Evolutionary conservation across 2,888 invertebrate species (phyloP), one percentile per base, ranked within the genome.

Genomic region (Cinara cedri): DNA sequence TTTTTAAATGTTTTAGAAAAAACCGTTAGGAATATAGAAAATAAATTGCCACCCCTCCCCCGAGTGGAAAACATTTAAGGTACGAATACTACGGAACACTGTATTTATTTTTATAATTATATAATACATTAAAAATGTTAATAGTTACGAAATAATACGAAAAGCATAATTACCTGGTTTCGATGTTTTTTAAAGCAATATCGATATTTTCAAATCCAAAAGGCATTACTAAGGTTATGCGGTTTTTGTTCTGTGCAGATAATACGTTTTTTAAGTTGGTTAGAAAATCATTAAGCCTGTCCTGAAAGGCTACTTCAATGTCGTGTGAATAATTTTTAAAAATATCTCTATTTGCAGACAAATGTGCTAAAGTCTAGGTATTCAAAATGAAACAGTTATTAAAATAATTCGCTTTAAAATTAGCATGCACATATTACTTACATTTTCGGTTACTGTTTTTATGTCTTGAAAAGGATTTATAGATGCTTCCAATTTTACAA

Each of bases 401-500:
- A 16, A 1, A 62, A 34, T 3, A 16, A 60, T 14, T 4, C 34
- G 13, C 44, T 44, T 1, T 11, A 42, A 13, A 19, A 26, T 21
- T 1, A 26, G 10, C 34, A 34, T 34, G 21, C 11, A 0, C 4
- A 1, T 34, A 0, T 34, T 51, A 63, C 81, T 81, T 83, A 87
- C 87, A 84, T 92, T 90, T 83, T 93, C 92, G 1, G 92, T 89
- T 82, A 93, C 86, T 3, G 90, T 87, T 8, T 90, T 88, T 9
- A 93, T 85, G 84, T 93, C 92, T 83, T 91, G 90, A 11, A 93
- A 86, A 0, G 92, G 90, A 84, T 90, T 91, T 1, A 90, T 88
- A 1, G 92, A 89, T 84, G 93, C 87, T 84, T 93, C 93, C 0
- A 94, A 94, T 72, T 91, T 88, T 82, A 90, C 88, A 3, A 93